Evolutionary conservation across 2,797 vertebrate species (phyloP).

Genomic region (Huso huso): DNA sequence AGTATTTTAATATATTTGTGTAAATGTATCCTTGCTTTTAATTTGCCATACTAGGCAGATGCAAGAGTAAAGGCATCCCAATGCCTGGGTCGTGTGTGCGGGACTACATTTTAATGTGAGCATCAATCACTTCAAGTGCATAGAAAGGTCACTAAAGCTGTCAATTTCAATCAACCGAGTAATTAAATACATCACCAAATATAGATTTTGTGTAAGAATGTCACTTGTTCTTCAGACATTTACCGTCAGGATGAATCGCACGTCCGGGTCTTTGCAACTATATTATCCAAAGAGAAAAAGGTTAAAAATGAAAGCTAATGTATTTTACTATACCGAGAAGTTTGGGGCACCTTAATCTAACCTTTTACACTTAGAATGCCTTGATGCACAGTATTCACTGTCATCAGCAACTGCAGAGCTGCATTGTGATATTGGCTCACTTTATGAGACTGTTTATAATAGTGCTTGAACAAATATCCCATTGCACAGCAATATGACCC

Average conservation of each 20-base stretch:
- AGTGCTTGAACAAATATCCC: too few relatives aligned
- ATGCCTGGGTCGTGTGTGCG: conserved; percentile 4
- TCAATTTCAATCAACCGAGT: conserved; percentile 70
- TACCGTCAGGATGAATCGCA: conserved; percentile 50
- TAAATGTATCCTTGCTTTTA: background rate
- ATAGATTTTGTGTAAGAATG: conserved; percentile 67
- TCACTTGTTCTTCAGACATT: conserved; percentile 63
- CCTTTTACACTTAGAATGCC: too few relatives aligned
- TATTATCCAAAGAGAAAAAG: too few relatives aligned
- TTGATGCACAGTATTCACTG: too few relatives aligned
- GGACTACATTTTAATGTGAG: conserved; percentile 52
- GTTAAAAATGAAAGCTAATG: too few relatives aligned
- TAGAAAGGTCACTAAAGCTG: conserved; percentile 58
- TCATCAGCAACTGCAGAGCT: too few relatives aligned
- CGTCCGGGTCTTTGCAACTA: conserved; percentile 41
- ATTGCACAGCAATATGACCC: too few relatives aligned
- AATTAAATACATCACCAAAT: conserved; percentile 72
- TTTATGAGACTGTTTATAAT: too few relatives aligned
- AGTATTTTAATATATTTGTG: conserved; percentile 3
- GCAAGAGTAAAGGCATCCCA: background rate
- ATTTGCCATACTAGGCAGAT: background rate
- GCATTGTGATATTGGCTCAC: too few relatives aligned
- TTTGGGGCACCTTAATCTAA: too few relatives aligned
- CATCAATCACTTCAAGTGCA: conserved; percentile 62
- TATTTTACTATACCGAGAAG: too few relatives aligned